Conservation (phyloP, 2,888 invertebrate species). For the Strigamia transsilvanica region DNA sequence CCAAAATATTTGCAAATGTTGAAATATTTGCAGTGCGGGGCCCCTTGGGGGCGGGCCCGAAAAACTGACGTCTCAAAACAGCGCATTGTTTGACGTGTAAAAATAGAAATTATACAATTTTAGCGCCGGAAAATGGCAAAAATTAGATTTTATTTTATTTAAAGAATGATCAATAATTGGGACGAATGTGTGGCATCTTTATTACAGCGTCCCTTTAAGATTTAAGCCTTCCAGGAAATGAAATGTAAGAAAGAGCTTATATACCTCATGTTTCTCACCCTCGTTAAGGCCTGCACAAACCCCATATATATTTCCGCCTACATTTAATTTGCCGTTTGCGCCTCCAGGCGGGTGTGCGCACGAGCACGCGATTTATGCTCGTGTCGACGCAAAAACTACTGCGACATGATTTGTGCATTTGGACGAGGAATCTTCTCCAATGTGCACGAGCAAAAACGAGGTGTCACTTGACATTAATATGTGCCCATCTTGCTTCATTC, state of each 20-base stretch:
- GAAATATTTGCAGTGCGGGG: too few relatives aligned
- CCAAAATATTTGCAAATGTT: too few relatives aligned
- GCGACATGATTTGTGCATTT: conserved; percentile 38
- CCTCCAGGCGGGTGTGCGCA: conserved; percentile 23
- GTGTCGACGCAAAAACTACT: conserved; percentile 15
- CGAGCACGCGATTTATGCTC: conserved; percentile 26
- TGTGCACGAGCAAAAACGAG: conserved; percentile 2
- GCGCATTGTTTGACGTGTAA: too few relatives aligned
- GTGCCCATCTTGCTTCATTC: conserved; percentile 7
- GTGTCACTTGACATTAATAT: conserved; percentile 27
- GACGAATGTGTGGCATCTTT: too few relatives aligned
- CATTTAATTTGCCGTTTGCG: conserved; percentile 38
- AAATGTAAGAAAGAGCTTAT: background rate
- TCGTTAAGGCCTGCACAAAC: conserved; percentile 1
- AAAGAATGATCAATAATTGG: too few relatives aligned
- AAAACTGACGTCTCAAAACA: too few relatives aligned
- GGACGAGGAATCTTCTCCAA: conserved; percentile 14
- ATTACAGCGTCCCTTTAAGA: too few relatives aligned
- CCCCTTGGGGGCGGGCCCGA: too few relatives aligned
- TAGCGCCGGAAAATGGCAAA: too few relatives aligned
- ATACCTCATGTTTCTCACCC: conserved; percentile 31
- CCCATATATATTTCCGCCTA: conserved; percentile 35
- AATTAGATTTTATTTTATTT: too few relatives aligned
- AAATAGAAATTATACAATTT: too few relatives aligned
- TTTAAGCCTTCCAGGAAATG: background rate